Evolutionary conservation across 2,888 invertebrate genomes (phyloP).

Genomic region (Empis stercorea): DNA sequence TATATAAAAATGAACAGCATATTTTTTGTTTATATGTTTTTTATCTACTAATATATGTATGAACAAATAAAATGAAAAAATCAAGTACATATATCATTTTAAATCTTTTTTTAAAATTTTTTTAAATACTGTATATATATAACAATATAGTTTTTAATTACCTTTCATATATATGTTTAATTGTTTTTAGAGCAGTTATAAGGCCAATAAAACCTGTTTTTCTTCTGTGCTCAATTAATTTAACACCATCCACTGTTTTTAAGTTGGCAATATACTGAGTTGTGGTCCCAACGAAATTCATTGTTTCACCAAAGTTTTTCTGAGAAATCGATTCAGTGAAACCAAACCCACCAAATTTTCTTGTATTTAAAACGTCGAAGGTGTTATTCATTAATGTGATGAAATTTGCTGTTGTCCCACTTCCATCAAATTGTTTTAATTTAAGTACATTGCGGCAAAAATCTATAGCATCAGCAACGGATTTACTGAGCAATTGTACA

Average conservation of each 20-base stretch:
- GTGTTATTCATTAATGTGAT: conserved; percentile 14
- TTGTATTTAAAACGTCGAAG: conserved; percentile 18
- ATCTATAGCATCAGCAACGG: conserved; percentile 17
- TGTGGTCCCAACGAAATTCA: conserved; percentile 5
- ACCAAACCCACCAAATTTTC: conserved; percentile 4
- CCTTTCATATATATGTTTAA: not conserved
- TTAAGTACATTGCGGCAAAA: conserved; percentile 13
- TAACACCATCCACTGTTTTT: not conserved
- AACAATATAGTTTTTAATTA: too few species aligned
- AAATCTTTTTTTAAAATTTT: too few species aligned
- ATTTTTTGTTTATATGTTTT: too few species aligned
- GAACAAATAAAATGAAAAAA: too few species aligned
- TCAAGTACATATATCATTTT: too few species aligned
- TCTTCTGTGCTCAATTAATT: not conserved
- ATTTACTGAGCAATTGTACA: conserved; percentile 14
- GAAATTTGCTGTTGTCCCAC: conserved; percentile 14
- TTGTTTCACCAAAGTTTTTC: conserved; percentile 8
- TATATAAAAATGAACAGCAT: too few species aligned
- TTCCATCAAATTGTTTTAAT: conserved; percentile 13
- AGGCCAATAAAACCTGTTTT: conserved; percentile 12
- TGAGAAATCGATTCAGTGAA: too few species aligned
- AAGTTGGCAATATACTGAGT: conserved; percentile 3
- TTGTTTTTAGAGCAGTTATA: conserved; percentile 6
- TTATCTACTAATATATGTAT: too few species aligned
- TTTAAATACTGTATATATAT: too few species aligned